Evolutionary conservation across 2,113 vertebrate genomes (phyloP), one percentile per base, ranked within the genome.

Genomic region (Paradoxurus hermaphroditus): DNA sequence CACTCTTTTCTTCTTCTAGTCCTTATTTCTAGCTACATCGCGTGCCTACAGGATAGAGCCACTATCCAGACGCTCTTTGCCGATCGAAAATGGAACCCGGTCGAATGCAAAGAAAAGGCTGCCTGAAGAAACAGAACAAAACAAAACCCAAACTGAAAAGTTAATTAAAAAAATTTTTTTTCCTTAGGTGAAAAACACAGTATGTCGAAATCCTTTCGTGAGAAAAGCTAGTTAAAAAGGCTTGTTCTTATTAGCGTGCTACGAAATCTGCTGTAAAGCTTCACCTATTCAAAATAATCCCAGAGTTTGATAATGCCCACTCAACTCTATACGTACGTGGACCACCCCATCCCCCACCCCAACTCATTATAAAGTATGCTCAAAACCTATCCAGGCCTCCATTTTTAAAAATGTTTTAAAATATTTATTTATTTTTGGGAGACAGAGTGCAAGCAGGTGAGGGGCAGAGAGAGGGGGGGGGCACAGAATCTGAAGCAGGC

Each of bases 51-150:
- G 27, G 56, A 62, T 65, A 51, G 93, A 62, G 68, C 77, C 78
- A 79, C 5, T n/a, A 68, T 78, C 72, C 51, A 83, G 73, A 83
- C 13, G 41, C 3, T 88, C 46, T 68, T 77, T 23, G 5, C 44
- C 89, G 91, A 93, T 93, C 78, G 56, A 72, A 94, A 93, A 91
- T 1, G 75, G 85, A 96, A 73, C 31, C 12, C 41, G 36, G 79
- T 91, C 36, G 86, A 68, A 89, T 51, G 75, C 59, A 88, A 87
- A 93, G 49, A 53, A 77, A 94, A 92, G 44, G n/a, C 4, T 51
- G 21, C 53, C 25, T 63, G 25, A 72, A 95, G 36, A 7, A 46
- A 10, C 16, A 56, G 73, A n/a, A 25, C 39, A 41, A 79, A 18
- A n/a, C 59, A 59, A 67, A 51, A 8, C 19, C 15, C 14, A 9